These are phyloP conservation scores for Asarcornis scutulata DNA, from an alignment of 2,113 vertebrate species.

Conservation along the genomic window DNA sequence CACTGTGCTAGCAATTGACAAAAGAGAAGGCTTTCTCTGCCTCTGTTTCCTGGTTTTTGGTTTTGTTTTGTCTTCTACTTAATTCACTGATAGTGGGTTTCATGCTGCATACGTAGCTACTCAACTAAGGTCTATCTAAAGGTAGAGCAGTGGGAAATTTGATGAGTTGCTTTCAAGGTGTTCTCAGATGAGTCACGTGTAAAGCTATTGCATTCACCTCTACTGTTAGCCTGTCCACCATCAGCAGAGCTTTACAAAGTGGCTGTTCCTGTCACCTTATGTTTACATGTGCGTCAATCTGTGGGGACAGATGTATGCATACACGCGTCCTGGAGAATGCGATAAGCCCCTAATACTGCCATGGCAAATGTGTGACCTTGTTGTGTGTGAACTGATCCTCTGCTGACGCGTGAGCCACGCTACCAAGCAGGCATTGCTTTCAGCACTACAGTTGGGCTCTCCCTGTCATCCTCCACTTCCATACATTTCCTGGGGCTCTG, in stretches of 20 bases:
- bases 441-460: background rate
- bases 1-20: background rate
- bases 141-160: background rate
- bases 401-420: background rate
- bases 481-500: background rate
- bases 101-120: background rate
- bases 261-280: background rate
- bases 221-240: background rate
- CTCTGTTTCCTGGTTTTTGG: background rate
- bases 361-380: background rate
- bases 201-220: background rate
- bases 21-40: background rate
- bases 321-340: background rate
- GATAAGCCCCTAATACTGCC: background rate
- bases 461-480: background rate
- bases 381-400: background rate
- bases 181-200: background rate
- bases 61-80: background rate
- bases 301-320: background rate
- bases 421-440: background rate
- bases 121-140: background rate
- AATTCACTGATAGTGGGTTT: background rate
- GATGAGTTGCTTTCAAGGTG: background rate
- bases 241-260: background rate
- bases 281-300: background rate